Evolutionary conservation across 2,113 vertebrate species (phyloP).

Genomic region (Pterocles orientalis): DNA sequence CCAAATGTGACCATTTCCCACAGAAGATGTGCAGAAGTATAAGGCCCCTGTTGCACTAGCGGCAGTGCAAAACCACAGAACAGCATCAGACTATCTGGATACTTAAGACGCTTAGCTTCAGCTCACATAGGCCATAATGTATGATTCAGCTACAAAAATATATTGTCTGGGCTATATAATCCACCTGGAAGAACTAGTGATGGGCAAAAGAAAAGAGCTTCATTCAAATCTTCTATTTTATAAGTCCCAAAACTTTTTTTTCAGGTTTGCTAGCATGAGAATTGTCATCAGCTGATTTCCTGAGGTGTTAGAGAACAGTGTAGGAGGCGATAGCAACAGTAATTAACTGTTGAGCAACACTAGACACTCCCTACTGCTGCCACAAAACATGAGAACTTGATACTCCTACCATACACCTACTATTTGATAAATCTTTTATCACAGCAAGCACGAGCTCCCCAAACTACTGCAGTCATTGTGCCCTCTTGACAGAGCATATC

Average conservation of each 20-base stretch:
- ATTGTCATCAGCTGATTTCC: not conserved
- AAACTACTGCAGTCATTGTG: not conserved
- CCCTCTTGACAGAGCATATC: not conserved
- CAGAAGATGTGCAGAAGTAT: not conserved
- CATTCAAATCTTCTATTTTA: not conserved
- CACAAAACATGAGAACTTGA: constrained; percentile 17
- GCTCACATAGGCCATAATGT: not conserved
- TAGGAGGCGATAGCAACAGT: constrained; percentile 36
- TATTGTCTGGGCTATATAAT: not conserved
- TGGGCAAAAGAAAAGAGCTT: not conserved
- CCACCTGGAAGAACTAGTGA: not conserved
- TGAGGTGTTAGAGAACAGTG: not conserved
- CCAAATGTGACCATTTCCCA: not conserved
- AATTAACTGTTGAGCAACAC: constrained; percentile 55
- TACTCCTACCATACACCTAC: not conserved
- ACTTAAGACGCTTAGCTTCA: not conserved
- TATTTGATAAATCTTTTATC: not conserved
- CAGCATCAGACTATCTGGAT: not conserved
- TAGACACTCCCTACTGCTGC: constrained; percentile 28
- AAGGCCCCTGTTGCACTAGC: not conserved
- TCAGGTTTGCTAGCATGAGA: not conserved
- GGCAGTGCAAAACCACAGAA: not conserved
- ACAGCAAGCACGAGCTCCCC: not conserved
- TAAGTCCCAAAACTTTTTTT: not conserved
- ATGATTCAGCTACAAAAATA: not conserved